Evolutionary conservation across 2,113 vertebrate genomes (phyloP), one percentile per base, ranked within the genome.

Genomic region (Hiodon alosoides): DNA sequence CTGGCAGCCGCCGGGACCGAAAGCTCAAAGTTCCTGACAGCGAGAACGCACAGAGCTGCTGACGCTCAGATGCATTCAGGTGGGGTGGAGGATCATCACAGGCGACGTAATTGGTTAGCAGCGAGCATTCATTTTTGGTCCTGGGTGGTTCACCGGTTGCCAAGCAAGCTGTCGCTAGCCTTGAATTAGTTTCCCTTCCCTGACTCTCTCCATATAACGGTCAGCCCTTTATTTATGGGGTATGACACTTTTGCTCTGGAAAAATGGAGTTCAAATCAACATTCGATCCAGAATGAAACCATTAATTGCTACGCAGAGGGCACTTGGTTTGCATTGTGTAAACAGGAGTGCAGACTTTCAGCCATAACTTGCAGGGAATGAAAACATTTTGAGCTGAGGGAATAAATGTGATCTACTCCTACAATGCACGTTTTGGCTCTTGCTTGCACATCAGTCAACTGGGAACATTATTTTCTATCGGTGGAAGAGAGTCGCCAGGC

Each of bases 151-250:
- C 14, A 0, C 48, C 16, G 48, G 67, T 69, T 69, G 51, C 53
- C 53, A 55, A 53, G 52, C 69, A 70, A 70, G 69, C 51, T 70
- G 52, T 70, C 51, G 46, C 46, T 6, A 53, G 52, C 69, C 53
- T 55, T 70, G 53, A 70, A 46, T 55, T 16, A 2, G 57, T 54
- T 55, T 16, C 31, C 4, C 31, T 31, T 55, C 51, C 16, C 11
- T 7, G 13, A 53, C 46, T 70, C 52, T 70, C 7, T n/a, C 69
- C 16, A 70, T 55, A 70, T 16, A 70, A n/a, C 5, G n/a, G 14
- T 70, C 16, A n/a, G 7, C 14, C 16, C n/a, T 55, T 55, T 55
- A 46, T 55, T 31, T 11, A 16, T 70, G 14, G 8, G 14, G 53
- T 50, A 16, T 69, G 48, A 69, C 67, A 67, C 48, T 66, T 11